A percentile compares a stretch with the other conserved stretches of the same genome.
phyloP scores from a whole-genome alignment of 2,888 invertebrate species.

The Mythimna ferrago region DNA sequence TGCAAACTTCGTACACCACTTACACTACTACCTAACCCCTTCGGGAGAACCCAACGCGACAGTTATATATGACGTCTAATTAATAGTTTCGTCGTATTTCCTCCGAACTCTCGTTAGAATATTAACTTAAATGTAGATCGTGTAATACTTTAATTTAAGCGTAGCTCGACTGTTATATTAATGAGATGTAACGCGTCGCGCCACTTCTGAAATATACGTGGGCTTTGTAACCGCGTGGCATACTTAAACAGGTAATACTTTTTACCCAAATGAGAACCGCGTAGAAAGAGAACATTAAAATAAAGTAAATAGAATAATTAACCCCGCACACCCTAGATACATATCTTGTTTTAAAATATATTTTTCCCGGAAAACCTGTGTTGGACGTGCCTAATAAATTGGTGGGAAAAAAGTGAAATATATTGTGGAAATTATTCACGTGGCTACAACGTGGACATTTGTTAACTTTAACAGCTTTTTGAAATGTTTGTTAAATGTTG shows the following conservation, averaged over 20 bases:
- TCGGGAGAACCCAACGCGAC: background rate
- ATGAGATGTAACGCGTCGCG: slow-evolving; percentile 61
- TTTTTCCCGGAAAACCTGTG: slow-evolving; percentile 51
- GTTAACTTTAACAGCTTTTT: slow-evolving; percentile 54
- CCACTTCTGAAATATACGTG: slow-evolving; percentile 60
- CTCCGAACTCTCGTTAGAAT: slow-evolving; percentile 37
- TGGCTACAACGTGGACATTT: slow-evolving; percentile 48
- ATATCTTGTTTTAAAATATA: slow-evolving; percentile 57
- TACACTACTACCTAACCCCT: slow-evolving; percentile 2
- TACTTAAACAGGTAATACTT: slow-evolving; percentile 63
- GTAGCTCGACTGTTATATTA: slow-evolving; percentile 51
- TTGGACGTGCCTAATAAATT: slow-evolving; percentile 62
- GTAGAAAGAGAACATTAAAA: slow-evolving; percentile 59
- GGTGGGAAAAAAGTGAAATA: slow-evolving; percentile 56
- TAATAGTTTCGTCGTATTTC: slow-evolving; percentile 34
- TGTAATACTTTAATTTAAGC: slow-evolving; percentile 56
- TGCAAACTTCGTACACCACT: slow-evolving; percentile 21
- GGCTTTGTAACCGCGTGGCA: slow-evolving; percentile 55
- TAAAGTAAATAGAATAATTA: slow-evolving; percentile 66
- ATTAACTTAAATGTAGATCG: slow-evolving; percentile 41
- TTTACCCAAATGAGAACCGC: slow-evolving; percentile 57
- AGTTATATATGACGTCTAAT: slow-evolving; percentile 23
- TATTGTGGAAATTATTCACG: slow-evolving; percentile 52
- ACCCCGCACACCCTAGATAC: slow-evolving; percentile 55
- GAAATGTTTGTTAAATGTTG: slow-evolving; percentile 48